Percentiles rank a stretch among this genome's conserved stretches.
Evolutionary conservation across 2,113 vertebrate species (phyloP).

Genomic region (Ascaphus truei): DNA sequence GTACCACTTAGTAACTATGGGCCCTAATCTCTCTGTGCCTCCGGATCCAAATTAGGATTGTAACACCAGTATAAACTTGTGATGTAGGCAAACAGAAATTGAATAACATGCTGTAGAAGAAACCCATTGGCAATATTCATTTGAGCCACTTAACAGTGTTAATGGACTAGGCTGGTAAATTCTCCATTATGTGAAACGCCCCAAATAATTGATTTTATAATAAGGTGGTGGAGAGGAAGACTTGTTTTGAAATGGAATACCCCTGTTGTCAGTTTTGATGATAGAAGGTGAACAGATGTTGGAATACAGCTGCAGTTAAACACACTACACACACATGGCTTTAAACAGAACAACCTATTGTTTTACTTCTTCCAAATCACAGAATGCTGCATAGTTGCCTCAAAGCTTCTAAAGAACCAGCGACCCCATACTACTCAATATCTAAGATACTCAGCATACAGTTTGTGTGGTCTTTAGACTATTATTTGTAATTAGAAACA

Average conservation of each 20-base stretch:
- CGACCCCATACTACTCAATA: too few species aligned
- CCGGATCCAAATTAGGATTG: too few species aligned
- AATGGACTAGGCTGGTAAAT: not conserved
- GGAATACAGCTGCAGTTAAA: not conserved
- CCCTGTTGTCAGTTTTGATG: not conserved
- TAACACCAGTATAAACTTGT: too few species aligned
- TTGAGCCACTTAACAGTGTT: not conserved
- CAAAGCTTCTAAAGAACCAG: too few species aligned
- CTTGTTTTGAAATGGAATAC: not conserved
- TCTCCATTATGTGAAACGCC: not conserved
- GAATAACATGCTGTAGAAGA: too few species aligned
- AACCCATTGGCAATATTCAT: too few species aligned
- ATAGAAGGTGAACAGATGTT: constrained; percentile 16
- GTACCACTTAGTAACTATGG: too few species aligned
- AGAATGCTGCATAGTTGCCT: not conserved
- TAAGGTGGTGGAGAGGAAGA: not conserved
- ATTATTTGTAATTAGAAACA: too few species aligned
- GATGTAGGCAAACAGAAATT: too few species aligned
- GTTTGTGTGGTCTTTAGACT: too few species aligned
- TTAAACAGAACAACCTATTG: not conserved
- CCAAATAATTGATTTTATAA: not conserved
- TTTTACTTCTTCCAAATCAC: not conserved
- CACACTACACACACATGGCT: not conserved
- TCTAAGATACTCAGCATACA: too few species aligned
- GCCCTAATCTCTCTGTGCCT: too few species aligned